Base-by-base conservation (phyloP, 2,888 invertebrate genomes). In the Monopis laevigella region DNA sequence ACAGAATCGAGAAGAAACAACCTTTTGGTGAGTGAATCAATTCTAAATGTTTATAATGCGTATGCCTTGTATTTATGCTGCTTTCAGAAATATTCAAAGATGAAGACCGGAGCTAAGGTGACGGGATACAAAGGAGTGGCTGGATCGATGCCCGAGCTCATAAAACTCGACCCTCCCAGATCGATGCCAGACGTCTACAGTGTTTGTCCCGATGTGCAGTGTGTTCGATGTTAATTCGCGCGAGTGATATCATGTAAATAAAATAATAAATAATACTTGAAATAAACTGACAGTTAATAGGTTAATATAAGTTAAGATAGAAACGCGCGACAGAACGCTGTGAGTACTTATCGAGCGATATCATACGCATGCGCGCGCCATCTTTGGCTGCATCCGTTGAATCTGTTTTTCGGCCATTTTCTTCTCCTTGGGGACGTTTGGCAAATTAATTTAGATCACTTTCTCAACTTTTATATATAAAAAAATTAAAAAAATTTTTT, bases 311-410 rank as follows among this genome's bases (percentile, higher is more conserved):
- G n/a, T n/a, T n/a, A n/a, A 30, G 30, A 21, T 21, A 7, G 24
- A 30, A 12, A 30, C 11, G 30, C 30, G 30, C 13, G 30, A 30
- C 13, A 14, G n/a, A n/a, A n/a, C n/a, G n/a, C n/a, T 11, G 12
- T 30, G 30, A 30, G 30, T 11, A 30, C 61, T 64, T 77, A 80
- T 78, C 62, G 78, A 78, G 74, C 78, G 75, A 60, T 45, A 47
- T 45, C 59, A 40, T 52, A 58, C 78, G 81, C 81, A 77, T 73
- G 80, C 78, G 78, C 59, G 59, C 59, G 60, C 59, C 69, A 64
- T 66, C 65, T 65, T 62, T 61, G 60, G 61, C 65, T 71, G 71
- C 75, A 73, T 69, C 66, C n/a, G 16, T 12, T 52, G 50, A 47
- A 44, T n/a, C n/a, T n/a, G 52, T 53, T 46, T 48, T 54, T 51